A percentile compares a stretch with the other conserved stretches of the same genome.
phyloP scores from a whole-genome alignment of 2,888 invertebrate genomes.

The Eupithecia vulgata region DNA sequence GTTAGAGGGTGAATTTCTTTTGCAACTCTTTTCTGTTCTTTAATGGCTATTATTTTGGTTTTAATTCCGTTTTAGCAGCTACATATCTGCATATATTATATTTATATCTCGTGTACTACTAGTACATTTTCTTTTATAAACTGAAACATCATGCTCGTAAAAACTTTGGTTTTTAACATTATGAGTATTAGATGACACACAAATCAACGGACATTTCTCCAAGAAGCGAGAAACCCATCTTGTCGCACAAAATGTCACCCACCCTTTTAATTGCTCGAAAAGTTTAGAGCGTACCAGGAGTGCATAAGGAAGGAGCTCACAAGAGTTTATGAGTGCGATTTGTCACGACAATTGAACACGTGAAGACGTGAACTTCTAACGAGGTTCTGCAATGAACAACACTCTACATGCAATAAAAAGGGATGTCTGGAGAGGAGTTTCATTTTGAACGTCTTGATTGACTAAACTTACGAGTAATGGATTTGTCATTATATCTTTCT shows the following conservation, averaged over 20 bases:
- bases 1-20: neutral
- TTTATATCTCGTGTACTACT: neutral
- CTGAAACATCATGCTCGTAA: neutral
- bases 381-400: constrained; percentile 31
- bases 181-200: neutral
- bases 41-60: neutral
- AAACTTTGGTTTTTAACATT: neutral
- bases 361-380: constrained; percentile 56
- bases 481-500: neutral
- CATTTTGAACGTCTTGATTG: constrained; percentile 17
- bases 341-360: constrained; percentile 80
- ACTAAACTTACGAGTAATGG: neutral
- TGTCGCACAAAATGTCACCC: constrained; percentile 30
- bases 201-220: neutral
- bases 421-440: constrained; percentile 16
- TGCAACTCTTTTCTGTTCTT: constrained; percentile 2
- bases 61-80: neutral
- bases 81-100: neutral
- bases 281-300: constrained; percentile 46
- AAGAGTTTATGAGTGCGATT: constrained; percentile 78
- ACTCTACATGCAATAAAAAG: constrained; percentile 29
- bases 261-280: constrained; percentile 36
- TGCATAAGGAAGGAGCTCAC: constrained; percentile 57
- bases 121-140: too few species aligned
- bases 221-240: constrained; percentile 17